Evolutionary conservation across 2,797 vertebrate species (phyloP).

Genomic region (Melopsittacus undulatus): DNA sequence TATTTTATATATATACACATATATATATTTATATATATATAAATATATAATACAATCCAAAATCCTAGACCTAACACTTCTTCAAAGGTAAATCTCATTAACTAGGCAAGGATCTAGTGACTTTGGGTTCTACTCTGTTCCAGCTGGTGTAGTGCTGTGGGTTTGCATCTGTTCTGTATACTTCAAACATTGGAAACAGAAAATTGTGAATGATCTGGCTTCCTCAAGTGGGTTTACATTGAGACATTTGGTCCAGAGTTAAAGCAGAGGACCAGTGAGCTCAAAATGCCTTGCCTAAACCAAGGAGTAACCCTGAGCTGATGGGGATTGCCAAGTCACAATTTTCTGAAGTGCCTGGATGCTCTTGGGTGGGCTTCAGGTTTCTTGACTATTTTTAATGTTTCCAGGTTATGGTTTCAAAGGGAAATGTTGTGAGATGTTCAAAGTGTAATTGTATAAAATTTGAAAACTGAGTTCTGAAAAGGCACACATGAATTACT

Average conservation of each 20-base stretch:
- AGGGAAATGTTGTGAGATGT: slow-evolving; percentile 58
- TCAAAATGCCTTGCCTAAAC: not conserved
- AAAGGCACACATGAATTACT: rapidly evolving
- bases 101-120: slow-evolving; percentile 50
- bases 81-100: slow-evolving; percentile 40
- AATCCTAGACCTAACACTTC: slow-evolving; percentile 90
- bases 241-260: not conserved
- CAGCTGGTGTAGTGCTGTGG: slow-evolving; percentile 63
- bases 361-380: slow-evolving; percentile 18
- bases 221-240: not conserved
- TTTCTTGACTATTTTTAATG: slow-evolving; percentile 1
- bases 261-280: not conserved
- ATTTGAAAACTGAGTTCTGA: not conserved
- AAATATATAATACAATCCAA: slow-evolving; percentile 77
- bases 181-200: slow-evolving; percentile 55
- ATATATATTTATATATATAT: slow-evolving; percentile 39
- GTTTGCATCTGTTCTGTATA: slow-evolving; percentile 69
- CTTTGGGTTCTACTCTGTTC: slow-evolving; percentile 61
- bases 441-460: not conserved
- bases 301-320: not conserved
- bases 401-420: slow-evolving; percentile 52
- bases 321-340: slow-evolving; percentile 27
- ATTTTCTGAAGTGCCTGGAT: slow-evolving; percentile 53
- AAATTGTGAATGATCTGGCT: slow-evolving; percentile 68
- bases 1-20: slow-evolving; percentile 20